Base-by-base conservation (phyloP, 2,888 invertebrate genomes). In the Zeuzera pyrina region DNA sequence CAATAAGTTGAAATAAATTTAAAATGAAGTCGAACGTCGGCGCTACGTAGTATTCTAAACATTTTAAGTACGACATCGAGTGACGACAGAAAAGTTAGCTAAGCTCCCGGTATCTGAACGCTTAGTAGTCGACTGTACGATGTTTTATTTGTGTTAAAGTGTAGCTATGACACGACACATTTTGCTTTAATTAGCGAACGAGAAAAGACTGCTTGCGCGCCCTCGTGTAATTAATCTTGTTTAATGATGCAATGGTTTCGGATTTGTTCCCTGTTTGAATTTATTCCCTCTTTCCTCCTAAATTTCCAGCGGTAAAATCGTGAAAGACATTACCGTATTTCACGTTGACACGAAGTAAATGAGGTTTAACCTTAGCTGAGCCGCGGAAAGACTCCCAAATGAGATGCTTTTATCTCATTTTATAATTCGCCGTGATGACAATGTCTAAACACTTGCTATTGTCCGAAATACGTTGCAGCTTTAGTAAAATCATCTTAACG, bases 301-400 rank as follows among this genome's bases (percentile, higher is more conserved):
- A 47, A 44, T 12, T 25, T 12, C 33, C 23, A 33, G 32, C 36
- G 36, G 38, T 30, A 28, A 34, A 41, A 29, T 33, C 36, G 36
- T 47, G 45, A 52, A 52, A 55, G 49, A 41, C 55, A 56, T 57
- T 56, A 57, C 13, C 2, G 55, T 64, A 59, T 60, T 57, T 64
- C 55, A 57, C 45, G 50, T 49, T 52, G 55, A 53, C 57, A 48
- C 45, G 44, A 41, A 55, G 47, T 56, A 47, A 56, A 56, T 52
- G 56, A 56, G 59, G 41, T 50, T 45, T 37, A 54, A 49, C 47
- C 49, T 52, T 43, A 39, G 33, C 39, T 31, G 31, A 32, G 38
- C 35, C 29, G 38, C 36, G 43, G 43, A 33, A 36, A 41, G 38
- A 42, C 42, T 43, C 38, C 41, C 39, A 47, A 52, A 49, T 49